A percentile compares a stretch with the other conserved stretches of the same genome.
These are phyloP conservation scores for Genyomyrus donnyi DNA, from an alignment of 2,113 vertebrate species.

Conservation along the genomic window DNA sequence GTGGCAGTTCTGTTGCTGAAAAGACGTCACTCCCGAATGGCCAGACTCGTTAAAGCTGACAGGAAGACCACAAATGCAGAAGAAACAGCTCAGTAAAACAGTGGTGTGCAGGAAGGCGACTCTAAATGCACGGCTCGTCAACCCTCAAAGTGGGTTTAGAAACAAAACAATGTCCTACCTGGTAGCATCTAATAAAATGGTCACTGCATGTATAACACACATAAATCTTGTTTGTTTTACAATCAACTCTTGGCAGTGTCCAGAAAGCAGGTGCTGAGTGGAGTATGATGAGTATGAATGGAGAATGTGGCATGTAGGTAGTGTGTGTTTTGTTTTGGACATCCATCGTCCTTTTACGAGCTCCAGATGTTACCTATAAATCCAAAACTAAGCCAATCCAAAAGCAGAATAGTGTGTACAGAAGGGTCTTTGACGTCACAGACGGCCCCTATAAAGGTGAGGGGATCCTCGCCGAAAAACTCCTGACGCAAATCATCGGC, in stretches of 20 bases:
- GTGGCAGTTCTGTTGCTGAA: background rate
- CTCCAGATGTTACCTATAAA: conserved; percentile 1
- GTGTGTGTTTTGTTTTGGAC: background rate
- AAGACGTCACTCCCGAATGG: background rate
- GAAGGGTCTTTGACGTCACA: background rate
- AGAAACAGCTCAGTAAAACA: background rate
- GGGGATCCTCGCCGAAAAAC: background rate
- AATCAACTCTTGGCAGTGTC: background rate
- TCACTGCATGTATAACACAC: background rate
- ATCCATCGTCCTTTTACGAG: background rate
- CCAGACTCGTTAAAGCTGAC: background rate
- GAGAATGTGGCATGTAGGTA: background rate
- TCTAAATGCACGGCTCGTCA: background rate
- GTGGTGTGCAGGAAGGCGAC: background rate
- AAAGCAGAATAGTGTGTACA: background rate
- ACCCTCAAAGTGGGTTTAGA: background rate
- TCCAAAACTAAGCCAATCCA: background rate
- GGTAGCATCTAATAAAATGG: background rate
- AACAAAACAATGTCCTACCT: background rate
- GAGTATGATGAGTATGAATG: background rate
- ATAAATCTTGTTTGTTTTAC: conserved; percentile 3
- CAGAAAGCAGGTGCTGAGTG: background rate
- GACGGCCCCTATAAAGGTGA: background rate
- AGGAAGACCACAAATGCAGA: background rate
- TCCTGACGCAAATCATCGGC: background rate